Evolutionary conservation across 2,888 invertebrate genomes (phyloP).

Genomic region (Bombylius discolor): DNA sequence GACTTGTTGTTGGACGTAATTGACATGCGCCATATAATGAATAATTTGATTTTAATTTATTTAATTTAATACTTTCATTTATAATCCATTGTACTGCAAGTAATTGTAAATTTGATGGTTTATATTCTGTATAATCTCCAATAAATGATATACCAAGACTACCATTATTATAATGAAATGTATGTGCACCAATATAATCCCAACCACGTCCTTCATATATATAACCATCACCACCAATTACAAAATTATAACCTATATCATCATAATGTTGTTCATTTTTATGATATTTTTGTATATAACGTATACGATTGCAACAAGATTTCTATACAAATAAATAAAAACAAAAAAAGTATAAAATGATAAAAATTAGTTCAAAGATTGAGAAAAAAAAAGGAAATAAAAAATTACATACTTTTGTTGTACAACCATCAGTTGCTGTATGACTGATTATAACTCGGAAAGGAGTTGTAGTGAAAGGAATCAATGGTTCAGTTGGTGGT

Average conservation of each 20-base stretch:
- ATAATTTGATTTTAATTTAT: constrained; percentile 48
- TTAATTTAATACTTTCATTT: constrained; percentile 43
- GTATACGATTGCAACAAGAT: not conserved
- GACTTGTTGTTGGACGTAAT: constrained; percentile 50
- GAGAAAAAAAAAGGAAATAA: too few relatives aligned
- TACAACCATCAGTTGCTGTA: not conserved
- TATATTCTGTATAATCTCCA: constrained; percentile 47
- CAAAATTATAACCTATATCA: constrained; percentile 64
- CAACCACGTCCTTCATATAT: constrained; percentile 60
- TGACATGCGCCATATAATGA: constrained; percentile 57
- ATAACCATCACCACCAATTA: constrained; percentile 62
- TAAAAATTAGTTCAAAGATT: too few relatives aligned
- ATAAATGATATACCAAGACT: constrained; percentile 59
- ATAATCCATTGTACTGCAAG: constrained; percentile 47
- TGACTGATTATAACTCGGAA: not conserved
- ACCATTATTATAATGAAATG: constrained; percentile 47
- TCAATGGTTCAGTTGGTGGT: not conserved
- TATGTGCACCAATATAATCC: constrained; percentile 55
- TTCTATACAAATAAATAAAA: not conserved
- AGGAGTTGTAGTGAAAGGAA: not conserved
- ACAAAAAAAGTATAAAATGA: not conserved
- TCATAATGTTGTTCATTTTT: constrained; percentile 36
- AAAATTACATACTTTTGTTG: not conserved
- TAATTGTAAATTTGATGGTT: constrained; percentile 42
- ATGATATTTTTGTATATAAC: not conserved